These are phyloP conservation scores for Sphinx pinastri DNA, from an alignment of 2,888 invertebrate genomes.

Conservation along the genomic window DNA sequence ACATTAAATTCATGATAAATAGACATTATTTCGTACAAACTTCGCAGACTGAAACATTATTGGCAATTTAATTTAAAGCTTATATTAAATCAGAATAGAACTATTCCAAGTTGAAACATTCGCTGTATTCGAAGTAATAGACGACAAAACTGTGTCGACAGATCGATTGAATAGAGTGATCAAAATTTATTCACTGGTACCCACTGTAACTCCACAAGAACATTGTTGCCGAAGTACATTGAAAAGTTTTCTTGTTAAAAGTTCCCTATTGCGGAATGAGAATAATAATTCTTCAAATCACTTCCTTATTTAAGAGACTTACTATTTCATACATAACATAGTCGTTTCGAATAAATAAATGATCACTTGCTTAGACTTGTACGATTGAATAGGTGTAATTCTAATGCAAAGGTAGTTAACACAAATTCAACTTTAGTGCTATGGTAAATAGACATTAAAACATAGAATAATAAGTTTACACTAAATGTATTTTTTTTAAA, in stretches of 20 bases:
- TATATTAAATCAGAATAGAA: not conserved
- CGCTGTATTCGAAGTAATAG: conserved; percentile 7
- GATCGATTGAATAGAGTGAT: conserved; percentile 66
- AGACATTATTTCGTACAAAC: not conserved
- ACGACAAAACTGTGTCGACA: conserved; percentile 21
- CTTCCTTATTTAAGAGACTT: conserved; percentile 63
- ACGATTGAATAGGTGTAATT: not conserved
- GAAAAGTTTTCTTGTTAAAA: conserved; percentile 83
- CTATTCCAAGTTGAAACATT: conserved; percentile 1
- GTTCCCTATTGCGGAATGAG: conserved; percentile 79
- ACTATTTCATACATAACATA: conserved; percentile 10
- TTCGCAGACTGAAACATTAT: no score
- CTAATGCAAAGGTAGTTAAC: no score
- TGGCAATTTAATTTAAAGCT: not conserved
- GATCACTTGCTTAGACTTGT: conserved; percentile 32
- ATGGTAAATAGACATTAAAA: no score
- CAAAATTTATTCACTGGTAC: conserved; percentile 72
- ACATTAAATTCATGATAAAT: not conserved
- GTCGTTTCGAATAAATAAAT: conserved; percentile 43
- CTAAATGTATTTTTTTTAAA: no score
- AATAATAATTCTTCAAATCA: conserved; percentile 80
- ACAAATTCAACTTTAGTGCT: no score
- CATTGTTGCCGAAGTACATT: conserved; percentile 74
- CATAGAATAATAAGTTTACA: no score
- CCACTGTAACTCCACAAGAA: conserved; percentile 70